These are phyloP conservation scores for Poeciliopsis occidentalis DNA, from an alignment of 2,113 vertebrate genomes.

Conservation along the genomic window DNA sequence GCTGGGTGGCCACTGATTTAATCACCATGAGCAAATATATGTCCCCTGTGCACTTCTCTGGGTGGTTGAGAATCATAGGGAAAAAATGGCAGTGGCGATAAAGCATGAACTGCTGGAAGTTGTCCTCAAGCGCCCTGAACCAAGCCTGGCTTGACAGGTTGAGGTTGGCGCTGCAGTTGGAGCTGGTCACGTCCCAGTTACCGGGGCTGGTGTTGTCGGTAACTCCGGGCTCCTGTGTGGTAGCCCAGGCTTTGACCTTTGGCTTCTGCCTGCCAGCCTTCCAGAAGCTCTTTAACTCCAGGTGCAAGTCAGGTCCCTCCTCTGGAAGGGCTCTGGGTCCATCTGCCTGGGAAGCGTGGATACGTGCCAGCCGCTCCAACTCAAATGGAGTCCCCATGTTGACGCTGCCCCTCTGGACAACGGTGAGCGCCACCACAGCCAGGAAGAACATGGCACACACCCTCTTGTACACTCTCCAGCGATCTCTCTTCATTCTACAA, in stretches of 20 bases:
- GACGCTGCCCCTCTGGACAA: constrained; percentile 83
- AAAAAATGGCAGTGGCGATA: constrained; percentile 95
- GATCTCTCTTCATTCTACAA: constrained; percentile 83
- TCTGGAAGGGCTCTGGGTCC: neutral
- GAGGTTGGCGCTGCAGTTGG: constrained; percentile 88
- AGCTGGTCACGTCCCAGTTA: constrained; percentile 85
- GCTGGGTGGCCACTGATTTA: constrained; percentile 92
- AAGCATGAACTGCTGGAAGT: constrained; percentile 90
- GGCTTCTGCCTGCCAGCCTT: constrained; percentile 61
- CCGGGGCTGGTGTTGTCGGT: constrained; percentile 31
- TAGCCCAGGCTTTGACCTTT: neutral
- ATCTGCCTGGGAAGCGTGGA: constrained; percentile 24
- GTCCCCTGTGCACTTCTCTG: constrained; percentile 85
- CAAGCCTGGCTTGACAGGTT: constrained; percentile 85
- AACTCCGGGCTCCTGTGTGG: accelerated
- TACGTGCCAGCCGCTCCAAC: constrained; percentile 70
- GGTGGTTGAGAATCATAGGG: constrained; percentile 91
- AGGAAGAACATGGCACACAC: constrained; percentile 83
- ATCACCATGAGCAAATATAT: constrained; percentile 89
- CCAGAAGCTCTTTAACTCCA: constrained; percentile 82
- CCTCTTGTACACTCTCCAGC: constrained; percentile 83
- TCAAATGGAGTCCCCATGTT: constrained; percentile 75
- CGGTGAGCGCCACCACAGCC: constrained; percentile 80
- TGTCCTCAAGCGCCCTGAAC: constrained; percentile 85
- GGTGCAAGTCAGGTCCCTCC: constrained; percentile 49